Evolutionary conservation across 2,797 vertebrate species (phyloP), one percentile per base, ranked within the genome.

Genomic region (Xenops minutus): DNA sequence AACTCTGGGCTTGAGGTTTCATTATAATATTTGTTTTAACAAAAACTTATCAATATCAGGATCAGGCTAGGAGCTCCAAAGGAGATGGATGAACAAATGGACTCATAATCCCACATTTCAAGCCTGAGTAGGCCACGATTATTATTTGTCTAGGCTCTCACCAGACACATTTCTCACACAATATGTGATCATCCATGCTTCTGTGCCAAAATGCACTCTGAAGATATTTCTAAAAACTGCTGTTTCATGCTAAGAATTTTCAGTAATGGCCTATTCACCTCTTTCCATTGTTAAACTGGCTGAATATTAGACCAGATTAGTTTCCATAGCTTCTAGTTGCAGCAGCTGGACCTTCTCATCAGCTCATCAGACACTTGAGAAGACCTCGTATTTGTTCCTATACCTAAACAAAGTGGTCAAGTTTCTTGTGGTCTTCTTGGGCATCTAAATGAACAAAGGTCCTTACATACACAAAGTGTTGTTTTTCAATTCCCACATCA

Each of bases 171-270:
- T 89, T 85, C 51, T 61, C 24, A 51, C 12, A 32, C 2, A 72
- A 54, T 8, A 1, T 27, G 16, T n/a, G 4, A 7, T 39, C 22
- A 43, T 49, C 16, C 21, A 43, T 1, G 4, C 10, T 22, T 15
- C 6, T 27, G 5, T 4, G 1, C 12, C 14, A 12, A 43, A 27
- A 55, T 13, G 2, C 4, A 61, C 6, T 7, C 10, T 63, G 34
- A 64, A 75, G 27, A 17, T 64, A 39, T 49, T 49, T 37, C 32
- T 72, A 14, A 63, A 91, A 74, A 5, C 20, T 34, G 7, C 8
- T 78, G 7, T 32, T 58, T 88, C 41, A 59, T 30, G 29, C 4
- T 29, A 41, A 44, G 30, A 27, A 32, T 46, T 49, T 39, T 79
- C 6, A 2, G 3, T 39, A 27, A 58, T 2, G 3, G 9, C 12